Conservation (phyloP, 1,140 invertebrate genomes). For the Scaptomyza hsui region DNA sequence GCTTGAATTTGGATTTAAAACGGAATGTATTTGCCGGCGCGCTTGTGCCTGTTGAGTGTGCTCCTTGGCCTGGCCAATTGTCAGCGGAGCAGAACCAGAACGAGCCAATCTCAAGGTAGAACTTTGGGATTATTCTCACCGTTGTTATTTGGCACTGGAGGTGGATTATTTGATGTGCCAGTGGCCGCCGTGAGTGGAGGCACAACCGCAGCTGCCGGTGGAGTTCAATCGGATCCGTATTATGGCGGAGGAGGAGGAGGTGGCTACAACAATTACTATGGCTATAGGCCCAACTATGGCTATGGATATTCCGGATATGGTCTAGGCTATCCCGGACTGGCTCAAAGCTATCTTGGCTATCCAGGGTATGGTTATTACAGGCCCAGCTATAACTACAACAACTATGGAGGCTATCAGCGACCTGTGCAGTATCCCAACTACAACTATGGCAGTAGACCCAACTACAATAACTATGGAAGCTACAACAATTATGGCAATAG, state of each 20-base stretch:
- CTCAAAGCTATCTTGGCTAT: slow-evolving; percentile 46
- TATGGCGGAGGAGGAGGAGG: slow-evolving; percentile 42
- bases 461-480: slow-evolving; percentile 30
- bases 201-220: slow-evolving; percentile 19
- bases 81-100: slow-evolving; percentile 27
- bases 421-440: slow-evolving; percentile 42
- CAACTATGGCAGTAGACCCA: slow-evolving; percentile 57
- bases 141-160: slow-evolving; percentile 46
- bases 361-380: slow-evolving; percentile 49
- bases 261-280: slow-evolving; percentile 34
- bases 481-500: slow-evolving; percentile 17
- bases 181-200: background rate
- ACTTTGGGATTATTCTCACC: slow-evolving; percentile 69
- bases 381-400: slow-evolving; percentile 39
- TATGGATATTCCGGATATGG: slow-evolving; percentile 47
- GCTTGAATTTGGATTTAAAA: slow-evolving; percentile 6
- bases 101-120: slow-evolving; percentile 49
- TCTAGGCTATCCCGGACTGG: slow-evolving; percentile 51
- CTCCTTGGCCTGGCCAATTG: slow-evolving; percentile 26
- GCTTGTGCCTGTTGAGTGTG: slow-evolving; percentile 46
- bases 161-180: slow-evolving; percentile 50
- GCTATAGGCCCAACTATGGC: slow-evolving; percentile 50
- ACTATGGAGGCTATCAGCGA: slow-evolving; percentile 56
- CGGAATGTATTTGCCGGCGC: slow-evolving; percentile 47
- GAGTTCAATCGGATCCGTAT: slow-evolving; percentile 59